Percentiles rank a stretch among this genome's conserved stretches.
phyloP scores from a whole-genome alignment of 2,797 vertebrate genomes.

The Centropyge bicolor region DNA sequence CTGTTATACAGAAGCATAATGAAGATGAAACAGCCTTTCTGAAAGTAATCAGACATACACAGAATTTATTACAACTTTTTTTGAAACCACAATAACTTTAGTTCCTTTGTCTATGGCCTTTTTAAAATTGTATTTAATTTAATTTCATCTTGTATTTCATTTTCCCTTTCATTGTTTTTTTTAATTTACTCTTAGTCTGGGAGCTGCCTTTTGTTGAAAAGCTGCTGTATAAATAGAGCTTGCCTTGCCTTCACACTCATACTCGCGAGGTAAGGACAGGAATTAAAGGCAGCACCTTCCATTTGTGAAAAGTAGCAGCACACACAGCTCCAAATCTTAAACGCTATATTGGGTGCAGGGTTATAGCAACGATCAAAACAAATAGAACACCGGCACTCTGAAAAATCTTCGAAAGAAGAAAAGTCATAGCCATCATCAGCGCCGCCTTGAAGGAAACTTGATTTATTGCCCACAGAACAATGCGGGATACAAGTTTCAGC shows the following conservation, averaged over 20 bases:
- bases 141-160: slow-evolving; percentile 5
- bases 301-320: not conserved
- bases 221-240: slow-evolving; percentile 2
- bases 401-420: too few species aligned
- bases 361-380: not conserved
- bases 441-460: not conserved
- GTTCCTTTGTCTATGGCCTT: not conserved
- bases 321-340: too few species aligned
- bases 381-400: too few species aligned
- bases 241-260: not conserved
- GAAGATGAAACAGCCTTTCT: not conserved
- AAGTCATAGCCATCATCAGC: too few species aligned
- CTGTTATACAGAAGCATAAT: not conserved
- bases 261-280: not conserved
- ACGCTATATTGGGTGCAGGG: too few species aligned
- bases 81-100: not conserved
- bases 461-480: not conserved
- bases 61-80: not conserved
- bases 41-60: not conserved
- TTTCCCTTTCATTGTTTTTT: slow-evolving; percentile 12
- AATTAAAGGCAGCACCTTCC: not conserved
- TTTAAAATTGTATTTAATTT: not conserved
- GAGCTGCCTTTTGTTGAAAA: slow-evolving; percentile 6
- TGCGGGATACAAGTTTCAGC: not conserved
- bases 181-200: not conserved